phyloP scores from a whole-genome alignment of 2,888 invertebrate species.

The Dexiosoma caninum region DNA sequence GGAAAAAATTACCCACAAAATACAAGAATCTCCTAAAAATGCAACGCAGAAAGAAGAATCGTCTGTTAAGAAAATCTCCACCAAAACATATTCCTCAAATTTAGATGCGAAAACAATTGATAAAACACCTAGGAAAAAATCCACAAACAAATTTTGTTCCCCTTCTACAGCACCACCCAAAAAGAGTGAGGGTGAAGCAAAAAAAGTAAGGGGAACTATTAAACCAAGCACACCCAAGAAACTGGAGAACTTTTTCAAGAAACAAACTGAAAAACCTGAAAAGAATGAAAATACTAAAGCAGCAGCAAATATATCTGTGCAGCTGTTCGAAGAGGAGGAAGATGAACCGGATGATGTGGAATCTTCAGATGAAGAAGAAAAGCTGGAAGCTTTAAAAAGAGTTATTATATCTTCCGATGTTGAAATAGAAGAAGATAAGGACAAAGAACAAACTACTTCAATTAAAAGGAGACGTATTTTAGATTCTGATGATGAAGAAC shows the following conservation, averaged over 20 bases:
- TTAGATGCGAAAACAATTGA: slow-evolving; percentile 39
- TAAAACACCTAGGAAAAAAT: slow-evolving; percentile 65
- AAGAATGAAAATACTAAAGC: slow-evolving; percentile 54
- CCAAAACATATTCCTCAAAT: slow-evolving; percentile 18
- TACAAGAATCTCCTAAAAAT: slow-evolving; percentile 13
- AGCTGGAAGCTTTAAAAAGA: slow-evolving; percentile 71
- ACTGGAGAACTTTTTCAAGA: slow-evolving; percentile 66
- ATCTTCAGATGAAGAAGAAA: slow-evolving; percentile 75
- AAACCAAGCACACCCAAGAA: slow-evolving; percentile 65
- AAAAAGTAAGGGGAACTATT: slow-evolving; percentile 45
- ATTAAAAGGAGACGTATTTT: slow-evolving; percentile 73
- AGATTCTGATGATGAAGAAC: slow-evolving; percentile 71
- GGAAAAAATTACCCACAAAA: slow-evolving; percentile 28
- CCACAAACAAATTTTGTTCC: slow-evolving; percentile 70
- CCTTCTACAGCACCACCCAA: slow-evolving; percentile 51
- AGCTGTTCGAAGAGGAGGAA: slow-evolving; percentile 70
- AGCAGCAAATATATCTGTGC: slow-evolving; percentile 69
- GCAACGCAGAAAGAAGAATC: slow-evolving; percentile 10
- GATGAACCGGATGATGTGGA: slow-evolving; percentile 33
- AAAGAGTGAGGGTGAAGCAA: slow-evolving; percentile 45
- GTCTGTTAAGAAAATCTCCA: slow-evolving; percentile 17
- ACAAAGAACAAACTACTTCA: slow-evolving; percentile 57
- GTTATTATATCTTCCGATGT: slow-evolving; percentile 67
- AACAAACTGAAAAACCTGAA: slow-evolving; percentile 56
- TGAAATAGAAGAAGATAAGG: slow-evolving; percentile 65